These are phyloP conservation scores for Daboia siamensis DNA, from an alignment of 2,113 vertebrate genomes.

Conservation along the genomic window DNA sequence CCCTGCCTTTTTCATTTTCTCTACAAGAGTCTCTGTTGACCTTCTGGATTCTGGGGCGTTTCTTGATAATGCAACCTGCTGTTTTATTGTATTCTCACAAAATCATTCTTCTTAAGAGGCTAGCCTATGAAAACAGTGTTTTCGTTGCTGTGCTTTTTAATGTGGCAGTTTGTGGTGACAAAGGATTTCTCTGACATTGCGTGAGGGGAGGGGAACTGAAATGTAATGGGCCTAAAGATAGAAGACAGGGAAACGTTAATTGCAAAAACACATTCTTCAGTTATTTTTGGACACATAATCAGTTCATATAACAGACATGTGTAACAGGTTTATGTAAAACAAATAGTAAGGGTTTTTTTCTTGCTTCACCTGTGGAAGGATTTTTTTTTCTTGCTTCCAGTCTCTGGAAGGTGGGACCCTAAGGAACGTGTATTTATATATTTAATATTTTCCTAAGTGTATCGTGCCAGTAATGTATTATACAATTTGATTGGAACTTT, in stretches of 20 bases:
- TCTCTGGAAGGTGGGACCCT: not conserved
- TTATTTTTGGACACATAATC: not conserved
- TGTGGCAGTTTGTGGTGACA: not conserved
- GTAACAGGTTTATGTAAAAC: not conserved
- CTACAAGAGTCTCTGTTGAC: conserved; percentile 6
- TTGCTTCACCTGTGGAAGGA: not conserved
- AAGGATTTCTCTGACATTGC: not conserved
- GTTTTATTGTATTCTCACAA: not conserved
- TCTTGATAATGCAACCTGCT: not conserved
- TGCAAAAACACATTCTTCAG: not conserved
- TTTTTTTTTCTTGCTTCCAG: not conserved
- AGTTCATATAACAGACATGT: not conserved
- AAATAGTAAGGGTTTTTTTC: not conserved
- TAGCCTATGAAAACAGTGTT: not conserved
- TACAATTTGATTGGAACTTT: not conserved
- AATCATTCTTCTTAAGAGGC: not conserved
- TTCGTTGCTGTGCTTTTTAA: not conserved
- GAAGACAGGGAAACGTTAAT: not conserved
- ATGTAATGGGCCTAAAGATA: not conserved
- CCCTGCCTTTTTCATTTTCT: not conserved
- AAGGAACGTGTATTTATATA: not conserved
- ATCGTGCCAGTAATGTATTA: not conserved
- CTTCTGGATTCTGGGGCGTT: not conserved
- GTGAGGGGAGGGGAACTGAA: not conserved
- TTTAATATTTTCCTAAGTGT: not conserved